Conservation (phyloP, 2,797 vertebrate species). For the Dendrocincla fuliginosa region DNA sequence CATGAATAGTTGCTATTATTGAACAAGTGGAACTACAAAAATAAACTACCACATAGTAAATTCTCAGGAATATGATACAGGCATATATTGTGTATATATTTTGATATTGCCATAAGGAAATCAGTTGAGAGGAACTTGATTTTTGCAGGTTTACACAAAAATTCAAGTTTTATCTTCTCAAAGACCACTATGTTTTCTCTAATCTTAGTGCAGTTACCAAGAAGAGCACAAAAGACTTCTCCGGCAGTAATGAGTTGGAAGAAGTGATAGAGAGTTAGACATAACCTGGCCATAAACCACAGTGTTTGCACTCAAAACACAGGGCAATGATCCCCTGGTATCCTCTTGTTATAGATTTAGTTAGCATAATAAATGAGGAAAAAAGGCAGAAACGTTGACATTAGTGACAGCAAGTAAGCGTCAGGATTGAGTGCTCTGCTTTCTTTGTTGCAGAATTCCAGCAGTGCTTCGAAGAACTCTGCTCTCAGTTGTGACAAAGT, state of each 20-base stretch:
- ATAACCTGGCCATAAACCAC: neutral
- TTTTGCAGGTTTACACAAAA: neutral
- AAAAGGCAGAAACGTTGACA: neutral
- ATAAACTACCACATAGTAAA: neutral
- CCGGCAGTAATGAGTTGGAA: neutral
- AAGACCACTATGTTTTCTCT: neutral
- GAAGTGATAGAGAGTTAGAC: neutral
- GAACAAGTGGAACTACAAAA: neutral
- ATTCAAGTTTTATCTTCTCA: neutral
- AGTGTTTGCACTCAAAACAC: neutral
- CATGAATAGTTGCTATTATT: neutral
- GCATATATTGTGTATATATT: neutral
- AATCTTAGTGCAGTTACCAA: neutral
- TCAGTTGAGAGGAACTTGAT: neutral
- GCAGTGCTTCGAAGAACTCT: neutral
- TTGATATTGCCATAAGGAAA: neutral
- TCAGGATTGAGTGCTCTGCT: neutral
- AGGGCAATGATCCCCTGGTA: neutral
- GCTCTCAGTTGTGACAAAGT: slow-evolving; percentile 58
- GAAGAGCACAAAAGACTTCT: neutral
- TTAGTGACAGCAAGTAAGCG: neutral
- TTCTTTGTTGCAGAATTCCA: slow-evolving; percentile 60
- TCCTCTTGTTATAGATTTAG: neutral
- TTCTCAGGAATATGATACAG: neutral
- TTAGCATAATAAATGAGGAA: neutral